Conservation (phyloP, 2,113 vertebrate species). For the Felis chaus region DNA sequence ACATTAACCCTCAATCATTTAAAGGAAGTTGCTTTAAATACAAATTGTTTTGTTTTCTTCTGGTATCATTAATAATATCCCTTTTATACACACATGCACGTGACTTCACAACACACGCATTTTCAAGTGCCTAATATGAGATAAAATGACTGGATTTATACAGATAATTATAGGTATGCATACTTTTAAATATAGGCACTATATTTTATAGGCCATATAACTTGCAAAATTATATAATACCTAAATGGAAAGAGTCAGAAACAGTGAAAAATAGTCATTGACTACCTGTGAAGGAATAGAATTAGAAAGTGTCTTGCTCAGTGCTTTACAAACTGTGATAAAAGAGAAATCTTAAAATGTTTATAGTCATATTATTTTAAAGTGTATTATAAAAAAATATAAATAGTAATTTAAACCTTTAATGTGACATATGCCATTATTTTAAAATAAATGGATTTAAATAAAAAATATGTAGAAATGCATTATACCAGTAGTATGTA, state of each 20-base stretch:
- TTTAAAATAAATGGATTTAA: slow-evolving; percentile 8
- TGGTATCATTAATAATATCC: neutral
- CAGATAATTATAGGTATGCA: neutral
- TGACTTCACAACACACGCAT: neutral
- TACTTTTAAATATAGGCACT: neutral
- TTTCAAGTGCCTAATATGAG: neutral
- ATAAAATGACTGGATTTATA: neutral
- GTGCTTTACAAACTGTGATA: neutral
- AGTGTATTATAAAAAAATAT: neutral
- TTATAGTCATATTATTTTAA: neutral
- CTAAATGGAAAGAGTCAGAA: neutral
- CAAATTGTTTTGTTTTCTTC: neutral
- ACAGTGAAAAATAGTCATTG: neutral
- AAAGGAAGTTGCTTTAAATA: neutral
- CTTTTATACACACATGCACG: neutral
- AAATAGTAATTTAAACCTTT: neutral
- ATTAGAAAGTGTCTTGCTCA: neutral
- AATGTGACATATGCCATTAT: neutral
- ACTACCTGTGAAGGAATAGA: neutral
- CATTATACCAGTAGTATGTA: neutral
- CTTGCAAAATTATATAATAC: neutral
- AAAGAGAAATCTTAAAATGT: neutral
- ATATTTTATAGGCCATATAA: neutral
- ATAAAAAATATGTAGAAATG: neutral
- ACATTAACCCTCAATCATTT: neutral